Evolutionary conservation across 2,797 vertebrate species (phyloP), one percentile per base, ranked within the genome.

Genomic region (Melanotaenia trifasciata): DNA sequence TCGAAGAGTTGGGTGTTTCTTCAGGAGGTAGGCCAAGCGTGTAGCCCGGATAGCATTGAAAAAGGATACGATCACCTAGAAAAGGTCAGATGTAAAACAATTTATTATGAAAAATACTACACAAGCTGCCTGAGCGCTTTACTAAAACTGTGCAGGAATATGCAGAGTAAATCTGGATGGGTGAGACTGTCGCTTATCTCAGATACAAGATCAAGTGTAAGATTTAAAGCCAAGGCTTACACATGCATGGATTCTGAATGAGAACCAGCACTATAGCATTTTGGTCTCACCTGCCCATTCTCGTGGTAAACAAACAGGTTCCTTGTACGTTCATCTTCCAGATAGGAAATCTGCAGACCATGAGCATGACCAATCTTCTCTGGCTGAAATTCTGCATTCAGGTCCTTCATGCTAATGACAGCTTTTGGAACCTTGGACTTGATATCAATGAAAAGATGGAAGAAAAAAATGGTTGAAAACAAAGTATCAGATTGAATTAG

Each of bases 271-370:
- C 10, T 1, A 5, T 0, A 51, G 22, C 24, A 58, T 6, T 14
- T 14, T n/a, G 5, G 35, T 51, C 86, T 95, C 73, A 98, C 97
- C 95, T 96, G 93, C 68, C 95, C 96, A 0, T 68, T 93, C 51
- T 96, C 94, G 0, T 98, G 97, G 82, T 96, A 98, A 70, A 98
- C 96, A 83, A 98, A 98, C n/a, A 98, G 86, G 80, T 96, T 98
- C 84, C 96, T 94, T 9, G 87, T 93, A 24, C 84, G 95, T 22
- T 94, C 92, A 0, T 93, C 94, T 53, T 89, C 93, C 72, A 81
- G 51, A 80, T 96, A 97, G 35, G 96, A 96, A 86, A 98, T 96
- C 89, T 97, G 96, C 79, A 98, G 90, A 3, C 96, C 97, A 0
- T 97, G 95, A 7, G 73, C 63, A 18, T 97, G 95, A 11, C 94